Conservation (phyloP, 2,888 invertebrate species). For the Nephrotoma appendiculata region DNA sequence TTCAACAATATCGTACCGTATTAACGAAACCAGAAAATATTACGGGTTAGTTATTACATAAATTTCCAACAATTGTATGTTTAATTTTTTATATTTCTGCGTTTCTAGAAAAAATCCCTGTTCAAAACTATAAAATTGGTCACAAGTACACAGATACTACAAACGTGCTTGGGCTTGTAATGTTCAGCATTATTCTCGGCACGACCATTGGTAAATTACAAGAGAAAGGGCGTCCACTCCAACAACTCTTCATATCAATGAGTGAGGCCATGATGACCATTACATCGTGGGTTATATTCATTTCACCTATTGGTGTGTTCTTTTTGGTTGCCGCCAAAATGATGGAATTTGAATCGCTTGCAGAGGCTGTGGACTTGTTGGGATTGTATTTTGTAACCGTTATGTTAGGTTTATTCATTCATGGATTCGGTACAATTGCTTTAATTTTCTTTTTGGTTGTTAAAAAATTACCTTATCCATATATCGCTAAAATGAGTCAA, state of each 20-base stretch:
- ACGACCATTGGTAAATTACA: slow-evolving; percentile 84
- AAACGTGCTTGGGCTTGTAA: slow-evolving; percentile 74
- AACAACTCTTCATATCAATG: slow-evolving; percentile 71
- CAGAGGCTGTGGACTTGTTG: slow-evolving; percentile 68
- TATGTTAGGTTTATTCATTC: slow-evolving; percentile 75
- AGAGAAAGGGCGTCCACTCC: slow-evolving; percentile 62
- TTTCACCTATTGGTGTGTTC: slow-evolving; percentile 79
- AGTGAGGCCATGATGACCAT: slow-evolving; percentile 95
- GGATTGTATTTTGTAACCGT: slow-evolving; percentile 92
- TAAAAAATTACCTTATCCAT: slow-evolving; percentile 67
- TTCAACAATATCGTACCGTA: slow-evolving; percentile 26
- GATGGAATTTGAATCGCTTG: slow-evolving; percentile 76
- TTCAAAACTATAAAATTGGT: slow-evolving; percentile 52
- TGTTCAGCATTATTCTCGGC: slow-evolving; percentile 75
- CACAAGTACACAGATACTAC: slow-evolving; percentile 57
- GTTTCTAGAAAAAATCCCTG: slow-evolving; percentile 25
- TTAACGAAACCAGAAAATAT: neutral
- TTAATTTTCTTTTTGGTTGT: slow-evolving; percentile 70
- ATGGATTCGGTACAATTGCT: slow-evolving; percentile 79
- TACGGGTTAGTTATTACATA: neutral
- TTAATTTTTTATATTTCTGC: neutral
- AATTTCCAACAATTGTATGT: neutral
- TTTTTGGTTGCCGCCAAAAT: slow-evolving; percentile 85
- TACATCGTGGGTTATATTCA: slow-evolving; percentile 91
- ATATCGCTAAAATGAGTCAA: slow-evolving; percentile 71